Conservation (phyloP, 2,888 invertebrate genomes). For the Brenthis ino region DNA sequence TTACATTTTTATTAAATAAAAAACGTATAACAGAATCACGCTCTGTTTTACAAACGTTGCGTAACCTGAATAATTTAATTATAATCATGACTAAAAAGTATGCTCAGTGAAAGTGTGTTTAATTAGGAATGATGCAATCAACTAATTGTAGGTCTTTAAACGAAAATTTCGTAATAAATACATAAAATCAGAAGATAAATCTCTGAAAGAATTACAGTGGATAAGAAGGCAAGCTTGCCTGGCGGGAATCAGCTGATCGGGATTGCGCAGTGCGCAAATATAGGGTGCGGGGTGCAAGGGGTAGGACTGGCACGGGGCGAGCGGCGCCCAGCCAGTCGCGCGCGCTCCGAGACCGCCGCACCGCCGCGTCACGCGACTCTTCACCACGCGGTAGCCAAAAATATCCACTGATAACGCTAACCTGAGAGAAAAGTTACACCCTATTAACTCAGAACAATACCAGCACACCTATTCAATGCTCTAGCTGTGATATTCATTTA, state of each 20-base stretch:
- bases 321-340: slow-evolving; percentile 63
- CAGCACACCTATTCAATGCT: slow-evolving; percentile 47
- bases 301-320: slow-evolving; percentile 46
- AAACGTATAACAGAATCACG: neutral
- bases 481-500: slow-evolving; percentile 62
- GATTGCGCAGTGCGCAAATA: slow-evolving; percentile 81
- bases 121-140: neutral
- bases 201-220: slow-evolving; percentile 32
- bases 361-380: slow-evolving; percentile 48
- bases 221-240: slow-evolving; percentile 61
- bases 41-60: slow-evolving; percentile 18
- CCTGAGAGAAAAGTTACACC: slow-evolving; percentile 50
- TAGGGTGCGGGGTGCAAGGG: slow-evolving; percentile 54
- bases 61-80: slow-evolving; percentile 14
- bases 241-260: slow-evolving; percentile 81
- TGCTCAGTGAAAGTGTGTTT: neutral
- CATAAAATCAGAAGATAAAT: slow-evolving; percentile 19
- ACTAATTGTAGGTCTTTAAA: neutral
- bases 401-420: slow-evolving; percentile 38
- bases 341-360: slow-evolving; percentile 53
- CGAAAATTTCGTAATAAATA: neutral
- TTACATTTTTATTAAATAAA: no score
- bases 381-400: slow-evolving; percentile 45
- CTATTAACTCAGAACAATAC: slow-evolving; percentile 36
- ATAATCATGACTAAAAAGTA: neutral